Conservation (phyloP, 2,113 vertebrate species). For the Campylomormyrus tamandua region DNA sequence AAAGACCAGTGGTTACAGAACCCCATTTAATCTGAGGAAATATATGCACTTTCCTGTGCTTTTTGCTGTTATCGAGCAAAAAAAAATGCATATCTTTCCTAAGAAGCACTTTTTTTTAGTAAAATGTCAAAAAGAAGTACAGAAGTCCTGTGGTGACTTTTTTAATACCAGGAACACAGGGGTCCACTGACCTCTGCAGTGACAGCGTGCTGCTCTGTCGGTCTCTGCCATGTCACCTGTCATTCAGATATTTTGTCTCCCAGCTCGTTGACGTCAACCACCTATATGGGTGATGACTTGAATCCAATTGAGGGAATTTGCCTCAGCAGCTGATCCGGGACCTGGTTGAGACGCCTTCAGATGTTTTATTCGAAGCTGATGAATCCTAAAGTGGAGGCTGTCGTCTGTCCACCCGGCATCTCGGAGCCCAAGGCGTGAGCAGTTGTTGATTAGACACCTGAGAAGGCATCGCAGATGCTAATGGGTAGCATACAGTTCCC, state of each 20-base stretch:
- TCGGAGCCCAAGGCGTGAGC: not conserved
- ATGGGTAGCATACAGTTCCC: constrained; percentile 37
- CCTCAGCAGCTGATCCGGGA: not conserved
- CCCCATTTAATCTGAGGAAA: not conserved
- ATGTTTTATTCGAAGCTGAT: not conserved
- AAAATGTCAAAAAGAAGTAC: not conserved
- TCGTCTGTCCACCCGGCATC: not conserved
- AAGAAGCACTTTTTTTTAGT: not conserved
- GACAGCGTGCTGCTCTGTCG: not conserved
- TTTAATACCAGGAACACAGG: not conserved
- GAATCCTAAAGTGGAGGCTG: constrained; percentile 13
- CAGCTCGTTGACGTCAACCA: not conserved
- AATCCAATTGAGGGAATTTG: not conserved
- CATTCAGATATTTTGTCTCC: not conserved
- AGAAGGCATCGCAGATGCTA: constrained; percentile 39
- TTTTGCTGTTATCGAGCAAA: not conserved
- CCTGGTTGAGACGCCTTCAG: not conserved
- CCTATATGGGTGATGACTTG: not conserved
- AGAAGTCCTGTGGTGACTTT: not conserved
- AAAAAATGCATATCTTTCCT: not conserved
- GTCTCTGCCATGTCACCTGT: not conserved
- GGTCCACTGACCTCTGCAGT: not conserved
- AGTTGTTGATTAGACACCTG: constrained; percentile 44
- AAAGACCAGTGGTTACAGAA: not conserved
- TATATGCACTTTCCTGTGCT: not conserved